These are phyloP conservation scores for Plagiodera versicolora DNA, from an alignment of 2,888 invertebrate species.

Conservation along the genomic window DNA sequence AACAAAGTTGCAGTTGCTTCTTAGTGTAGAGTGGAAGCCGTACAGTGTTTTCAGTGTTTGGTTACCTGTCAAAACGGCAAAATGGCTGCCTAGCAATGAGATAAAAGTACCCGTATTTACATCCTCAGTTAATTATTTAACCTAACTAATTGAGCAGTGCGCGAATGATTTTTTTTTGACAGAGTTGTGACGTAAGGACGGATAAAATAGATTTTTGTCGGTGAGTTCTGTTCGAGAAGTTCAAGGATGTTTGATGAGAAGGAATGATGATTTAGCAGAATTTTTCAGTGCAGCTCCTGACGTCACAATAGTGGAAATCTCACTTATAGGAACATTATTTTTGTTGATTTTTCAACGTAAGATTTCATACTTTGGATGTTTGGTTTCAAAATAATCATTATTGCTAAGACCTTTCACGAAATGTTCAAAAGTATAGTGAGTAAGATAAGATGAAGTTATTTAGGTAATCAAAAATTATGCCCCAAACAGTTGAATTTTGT, in stretches of 20 bases:
- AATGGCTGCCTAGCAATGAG: not conserved
- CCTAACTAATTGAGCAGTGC: slow-evolving; percentile 35
- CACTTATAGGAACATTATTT: too few relatives aligned
- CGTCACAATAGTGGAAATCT: not conserved
- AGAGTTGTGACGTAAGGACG: slow-evolving; percentile 21
- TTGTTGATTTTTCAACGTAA: too few relatives aligned
- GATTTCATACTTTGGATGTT: not conserved
- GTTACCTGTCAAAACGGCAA: slow-evolving; percentile 31
- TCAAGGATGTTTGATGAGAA: not conserved
- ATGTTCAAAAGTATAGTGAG: too few relatives aligned
- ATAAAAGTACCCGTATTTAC: slow-evolving; percentile 33
- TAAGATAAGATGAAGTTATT: too few relatives aligned
- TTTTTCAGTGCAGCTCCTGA: not conserved
- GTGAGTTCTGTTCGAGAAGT: slow-evolving; percentile 17
- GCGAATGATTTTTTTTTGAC: slow-evolving; percentile 18
- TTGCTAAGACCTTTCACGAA: too few relatives aligned
- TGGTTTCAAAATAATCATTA: not conserved
- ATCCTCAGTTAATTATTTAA: slow-evolving; percentile 26
- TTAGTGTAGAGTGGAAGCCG: slow-evolving; percentile 47
- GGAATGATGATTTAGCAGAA: not conserved
- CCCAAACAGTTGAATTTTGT: too few relatives aligned
- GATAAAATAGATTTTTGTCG: slow-evolving; percentile 27
- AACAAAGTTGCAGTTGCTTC: slow-evolving; percentile 49
- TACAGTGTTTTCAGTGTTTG: slow-evolving; percentile 43
- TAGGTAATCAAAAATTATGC: too few relatives aligned